Evolutionary conservation across 1,140 invertebrate genomes (phyloP), one percentile per base, ranked within the genome.

Genomic region (Sarcophaga peregrina): DNA sequence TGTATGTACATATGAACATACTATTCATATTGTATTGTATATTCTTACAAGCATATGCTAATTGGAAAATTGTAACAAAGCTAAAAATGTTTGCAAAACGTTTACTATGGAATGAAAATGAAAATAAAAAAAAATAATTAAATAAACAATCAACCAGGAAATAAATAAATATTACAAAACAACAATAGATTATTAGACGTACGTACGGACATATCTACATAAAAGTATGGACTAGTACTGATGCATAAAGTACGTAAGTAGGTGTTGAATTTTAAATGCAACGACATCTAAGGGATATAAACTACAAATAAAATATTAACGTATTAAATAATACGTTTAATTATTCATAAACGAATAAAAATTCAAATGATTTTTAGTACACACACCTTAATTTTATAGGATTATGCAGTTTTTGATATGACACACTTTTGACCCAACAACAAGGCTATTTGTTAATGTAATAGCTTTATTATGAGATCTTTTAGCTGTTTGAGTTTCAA

Each of bases 61-160:
- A 68, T 68, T 68, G 20, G 62, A 20, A 68, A 68, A 68, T 25
- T 68, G 62, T 68, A 68, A 68, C 62, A 68, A 68, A 20, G 62
- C 62, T 15, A 20, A 68, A 68, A 68, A 68, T 17, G 62, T 68
- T 68, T 20, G 62, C 10, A 68, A 68, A 68, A 68, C 10, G 54
- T 13, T 58, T n/a, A 68, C 20, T 20, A 68, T 68, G n/a, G 20
- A 68, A 68, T 68, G 20, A 68, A 68, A 68, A 37, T 37, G 8
- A 68, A 68, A 68, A 20, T 68, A 8, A 68, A 68, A 68, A 17
- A 68, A 8, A 62, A 7, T 1, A 15, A 7, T 62, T 62, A 68
- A 37, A 37, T 37, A 37, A 37, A 37, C 62, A 68, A 68, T 68
- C 62, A 25, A 68, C 62, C 62, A 68, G 62, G 62, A 68, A 68